phyloP scores from a whole-genome alignment of 2,797 vertebrate species.

The Darevskia mixta region DNA sequence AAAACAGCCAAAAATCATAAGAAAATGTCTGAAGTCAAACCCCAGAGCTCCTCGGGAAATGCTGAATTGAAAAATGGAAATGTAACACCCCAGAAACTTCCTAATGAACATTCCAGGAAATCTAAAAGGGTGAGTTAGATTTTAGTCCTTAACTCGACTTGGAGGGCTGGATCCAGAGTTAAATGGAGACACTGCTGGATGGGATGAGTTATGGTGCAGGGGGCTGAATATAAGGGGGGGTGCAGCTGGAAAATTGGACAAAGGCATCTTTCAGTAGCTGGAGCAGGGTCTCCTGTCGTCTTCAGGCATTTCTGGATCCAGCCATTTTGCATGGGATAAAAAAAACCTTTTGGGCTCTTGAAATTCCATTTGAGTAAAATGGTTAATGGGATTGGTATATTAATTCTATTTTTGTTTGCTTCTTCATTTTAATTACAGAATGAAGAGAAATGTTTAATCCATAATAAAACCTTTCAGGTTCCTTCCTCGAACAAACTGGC shows the following conservation, averaged over 20 bases:
- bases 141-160: neutral
- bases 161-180: too few relatives aligned
- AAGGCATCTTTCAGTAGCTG: neutral
- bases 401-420: conserved; percentile 26
- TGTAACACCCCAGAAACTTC: conserved; percentile 27
- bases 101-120: conserved; percentile 69
- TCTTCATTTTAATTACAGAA: conserved; percentile 74
- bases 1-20: conserved; percentile 90
- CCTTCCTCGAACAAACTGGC: conserved; percentile 59
- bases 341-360: neutral
- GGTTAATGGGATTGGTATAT: conserved; percentile 21
- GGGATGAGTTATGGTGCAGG: too few relatives aligned
- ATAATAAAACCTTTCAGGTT: conserved; percentile 71
- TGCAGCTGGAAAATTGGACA: too few relatives aligned
- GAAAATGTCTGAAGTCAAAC: conserved; percentile 79
- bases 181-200: too few relatives aligned
- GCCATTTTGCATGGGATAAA: neutral
- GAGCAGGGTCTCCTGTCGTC: neutral
- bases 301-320: neutral
- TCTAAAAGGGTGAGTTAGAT: conserved; percentile 79
- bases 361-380: conserved; percentile 8
- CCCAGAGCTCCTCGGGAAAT: conserved; percentile 70
- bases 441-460: conserved; percentile 77
- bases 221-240: too few relatives aligned
- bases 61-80: conserved; percentile 58